These are phyloP conservation scores for Colinus virginianus DNA, from an alignment of 2,113 vertebrate genomes.

Conservation along the genomic window DNA sequence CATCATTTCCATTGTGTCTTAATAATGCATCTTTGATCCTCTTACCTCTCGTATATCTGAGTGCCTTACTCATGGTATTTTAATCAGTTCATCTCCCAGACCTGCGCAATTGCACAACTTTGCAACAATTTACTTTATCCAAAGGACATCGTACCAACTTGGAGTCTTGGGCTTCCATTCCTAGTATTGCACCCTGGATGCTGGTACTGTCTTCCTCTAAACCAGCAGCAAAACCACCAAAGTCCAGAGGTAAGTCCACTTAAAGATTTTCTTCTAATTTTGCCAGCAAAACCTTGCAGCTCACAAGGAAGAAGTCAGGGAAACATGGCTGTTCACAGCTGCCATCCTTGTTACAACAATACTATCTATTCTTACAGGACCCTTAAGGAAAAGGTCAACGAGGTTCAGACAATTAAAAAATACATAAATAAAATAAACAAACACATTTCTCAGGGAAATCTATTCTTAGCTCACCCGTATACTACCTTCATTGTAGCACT, in stretches of 20 bases:
- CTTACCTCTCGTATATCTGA: neutral
- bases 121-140: neutral
- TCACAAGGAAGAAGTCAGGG: neutral
- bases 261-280: neutral
- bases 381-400: conserved; percentile 17
- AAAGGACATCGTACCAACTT: neutral
- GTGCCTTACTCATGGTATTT: neutral
- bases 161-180: neutral
- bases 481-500: neutral
- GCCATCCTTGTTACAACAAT: neutral
- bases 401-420: conserved; percentile 20
- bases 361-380: neutral
- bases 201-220: neutral
- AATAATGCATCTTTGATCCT: neutral
- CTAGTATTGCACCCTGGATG: neutral
- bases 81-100: neutral
- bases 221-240: neutral
- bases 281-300: neutral
- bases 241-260: neutral
- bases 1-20: neutral
- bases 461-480: conserved; percentile 46
- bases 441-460: conserved; percentile 56
- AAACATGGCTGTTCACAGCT: neutral
- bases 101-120: neutral
- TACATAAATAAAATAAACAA: conserved; percentile 55